These are phyloP conservation scores for Drosophila nigromelanica DNA, from an alignment of 1,140 invertebrate genomes.

Conservation along the genomic window DNA sequence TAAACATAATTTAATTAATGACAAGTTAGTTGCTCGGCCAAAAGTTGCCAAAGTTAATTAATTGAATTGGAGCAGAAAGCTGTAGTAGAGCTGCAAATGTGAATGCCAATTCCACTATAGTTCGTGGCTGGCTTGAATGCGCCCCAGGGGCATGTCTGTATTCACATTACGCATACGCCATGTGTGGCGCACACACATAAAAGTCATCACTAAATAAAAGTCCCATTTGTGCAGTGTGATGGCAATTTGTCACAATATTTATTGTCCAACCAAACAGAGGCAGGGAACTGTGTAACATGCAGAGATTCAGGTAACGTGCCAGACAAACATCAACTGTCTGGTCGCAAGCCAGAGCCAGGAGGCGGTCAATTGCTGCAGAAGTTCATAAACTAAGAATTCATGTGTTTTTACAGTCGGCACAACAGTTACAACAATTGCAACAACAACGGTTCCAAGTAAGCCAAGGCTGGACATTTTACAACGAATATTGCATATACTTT, in stretches of 20 bases:
- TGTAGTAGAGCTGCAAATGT: constrained; percentile 26
- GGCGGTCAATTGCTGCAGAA: constrained; percentile 51
- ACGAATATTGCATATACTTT: constrained; percentile 21
- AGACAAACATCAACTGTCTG: constrained; percentile 31
- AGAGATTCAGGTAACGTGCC: constrained; percentile 47
- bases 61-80: constrained; percentile 45
- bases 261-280: constrained; percentile 44
- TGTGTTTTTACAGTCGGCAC: constrained; percentile 54
- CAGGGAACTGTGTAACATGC: constrained; percentile 5
- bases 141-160: not conserved
- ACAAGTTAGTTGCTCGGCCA: not conserved
- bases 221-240: constrained; percentile 66
- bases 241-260: constrained; percentile 80
- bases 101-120: not conserved
- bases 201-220: constrained; percentile 74
- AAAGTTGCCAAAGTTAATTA: constrained; percentile 14
- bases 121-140: not conserved
- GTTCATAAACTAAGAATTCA: constrained; percentile 80
- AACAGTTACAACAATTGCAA: constrained; percentile 32
- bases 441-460: constrained; percentile 19
- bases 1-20: constrained; percentile 39
- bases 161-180: constrained; percentile 67
- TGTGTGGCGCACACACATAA: constrained; percentile 46
- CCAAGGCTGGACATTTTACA: too few relatives aligned
- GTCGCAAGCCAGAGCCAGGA: not conserved